A percentile compares a stretch with the other conserved stretches of the same genome.
Conservation (phyloP, 35 echinoderm and acorn worm genomes). For the Chiridota heheva region DNA sequence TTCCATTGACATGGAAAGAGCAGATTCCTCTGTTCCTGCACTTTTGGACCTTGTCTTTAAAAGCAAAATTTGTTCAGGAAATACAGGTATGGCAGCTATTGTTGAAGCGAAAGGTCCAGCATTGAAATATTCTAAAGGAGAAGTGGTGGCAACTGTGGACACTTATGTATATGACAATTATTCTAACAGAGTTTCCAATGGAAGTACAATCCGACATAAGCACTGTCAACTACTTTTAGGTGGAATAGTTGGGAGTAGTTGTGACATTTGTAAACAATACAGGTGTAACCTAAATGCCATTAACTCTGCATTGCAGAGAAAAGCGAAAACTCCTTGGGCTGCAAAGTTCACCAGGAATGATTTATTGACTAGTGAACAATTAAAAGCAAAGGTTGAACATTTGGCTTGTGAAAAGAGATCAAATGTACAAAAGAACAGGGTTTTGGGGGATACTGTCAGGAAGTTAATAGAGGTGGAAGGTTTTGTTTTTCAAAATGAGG, state of each 20-base stretch:
- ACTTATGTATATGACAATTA: too few relatives aligned
- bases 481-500: neutral
- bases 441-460: neutral
- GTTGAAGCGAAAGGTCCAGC: neutral
- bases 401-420: neutral
- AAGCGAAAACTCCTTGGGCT: too few relatives aligned
- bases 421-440: neutral
- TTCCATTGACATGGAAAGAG: too few relatives aligned
- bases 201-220: neutral
- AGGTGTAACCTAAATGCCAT: neutral
- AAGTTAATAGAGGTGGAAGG: neutral
- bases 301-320: neutral
- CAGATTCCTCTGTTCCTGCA: too few relatives aligned
- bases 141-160: neutral
- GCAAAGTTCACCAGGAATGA: neutral
- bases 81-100: neutral
- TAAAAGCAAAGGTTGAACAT: neutral
- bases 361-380: neutral
- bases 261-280: neutral
- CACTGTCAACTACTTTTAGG: neutral
- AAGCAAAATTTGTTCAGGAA: too few relatives aligned
- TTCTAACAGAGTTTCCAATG: too few relatives aligned
- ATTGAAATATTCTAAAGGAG: neutral
- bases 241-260: neutral
- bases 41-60: too few relatives aligned